These are phyloP conservation scores for Tetraneura akinire DNA, from an alignment of 1,140 invertebrate genomes.

Conservation along the genomic window DNA sequence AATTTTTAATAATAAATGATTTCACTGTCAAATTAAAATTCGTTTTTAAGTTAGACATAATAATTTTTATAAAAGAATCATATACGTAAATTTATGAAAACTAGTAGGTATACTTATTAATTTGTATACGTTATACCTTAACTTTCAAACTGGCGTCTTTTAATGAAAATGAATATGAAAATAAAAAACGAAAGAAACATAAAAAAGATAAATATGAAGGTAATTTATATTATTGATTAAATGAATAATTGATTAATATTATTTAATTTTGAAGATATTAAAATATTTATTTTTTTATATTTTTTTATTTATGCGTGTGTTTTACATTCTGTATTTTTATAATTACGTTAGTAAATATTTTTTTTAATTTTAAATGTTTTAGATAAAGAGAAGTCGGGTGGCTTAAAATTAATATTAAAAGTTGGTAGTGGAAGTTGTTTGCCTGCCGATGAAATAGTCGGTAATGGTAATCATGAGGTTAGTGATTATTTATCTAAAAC, in stretches of 20 bases:
- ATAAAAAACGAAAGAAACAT: slow-evolving; percentile 52
- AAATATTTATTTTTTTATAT: no score
- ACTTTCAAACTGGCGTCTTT: slow-evolving; percentile 51
- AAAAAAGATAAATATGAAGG: slow-evolving; percentile 53
- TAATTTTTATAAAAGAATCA: neutral
- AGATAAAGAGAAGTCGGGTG: slow-evolving; percentile 57
- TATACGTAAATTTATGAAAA: neutral
- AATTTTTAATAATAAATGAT: no score
- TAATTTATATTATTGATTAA: slow-evolving; percentile 19
- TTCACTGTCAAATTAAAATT: no score
- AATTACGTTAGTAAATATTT: no score
- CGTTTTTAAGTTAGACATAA: neutral
- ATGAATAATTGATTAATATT: no score
- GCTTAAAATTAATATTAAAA: slow-evolving; percentile 78
- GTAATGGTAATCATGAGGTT: slow-evolving; percentile 59
- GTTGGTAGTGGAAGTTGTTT: slow-evolving; percentile 67
- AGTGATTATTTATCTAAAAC: slow-evolving; percentile 45
- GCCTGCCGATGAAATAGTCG: slow-evolving; percentile 69
- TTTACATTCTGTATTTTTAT: no score
- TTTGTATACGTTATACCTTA: neutral
- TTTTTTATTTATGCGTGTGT: no score
- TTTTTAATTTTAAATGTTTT: neutral
- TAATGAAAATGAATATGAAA: slow-evolving; percentile 47
- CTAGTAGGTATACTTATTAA: no score
- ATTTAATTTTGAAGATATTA: no score